Base-by-base conservation (phyloP, 64 coral and sea anemone species). In the Actinia equina region DNA sequence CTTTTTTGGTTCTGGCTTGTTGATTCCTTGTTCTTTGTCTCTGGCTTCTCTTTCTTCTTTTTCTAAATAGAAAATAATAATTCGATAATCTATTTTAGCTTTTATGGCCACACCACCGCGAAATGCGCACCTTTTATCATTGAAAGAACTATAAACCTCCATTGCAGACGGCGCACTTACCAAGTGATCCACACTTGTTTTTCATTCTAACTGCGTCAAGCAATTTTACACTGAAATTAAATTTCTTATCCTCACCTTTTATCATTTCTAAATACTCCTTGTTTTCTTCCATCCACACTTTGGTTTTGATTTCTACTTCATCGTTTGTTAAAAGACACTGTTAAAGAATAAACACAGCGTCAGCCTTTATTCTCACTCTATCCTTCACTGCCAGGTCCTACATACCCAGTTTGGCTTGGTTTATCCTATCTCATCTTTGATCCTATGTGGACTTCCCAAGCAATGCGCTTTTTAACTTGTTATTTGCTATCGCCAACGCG, bases 251-350 rank as follows among this genome's bases (percentile, higher is more conserved):
- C 14, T 61, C 78, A 99, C 97, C 97, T 91, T 95, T 99, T 70
- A 88, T 67, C 64, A 93, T 99, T 92, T 99, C 88, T 17, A 99
- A 83, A 74, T 99, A 99, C 0, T 99, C 97, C 79, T 84, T 99
- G 78, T 99, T 99, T 93, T 99, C 97, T 30, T 99, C 97, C 97
- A 99, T 99, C 97, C 97, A 99, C 16, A 99, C 77, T 67, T 95
- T 99, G 18, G 97, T 99, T 83, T 99, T 99, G 43, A 99, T 79
- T 61, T 95, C 88, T 44, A 99, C 90, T 88, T 99, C 97, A n/a
- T 71, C 77, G 42, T 88, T 87, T 55, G 94, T 95, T 67, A 99
- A 78, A 49, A 96, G 86, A 79, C 94, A 96, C 94, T 96, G 77
- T 20, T 51, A 19, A 20, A 82, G 0, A 44, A 82, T 13, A 52